Percentiles rank a stretch among this genome's conserved stretches.
Evolutionary conservation across 92 coral and sea anemone species (phyloP).

Genomic region (Phenganax subtilis): DNA sequence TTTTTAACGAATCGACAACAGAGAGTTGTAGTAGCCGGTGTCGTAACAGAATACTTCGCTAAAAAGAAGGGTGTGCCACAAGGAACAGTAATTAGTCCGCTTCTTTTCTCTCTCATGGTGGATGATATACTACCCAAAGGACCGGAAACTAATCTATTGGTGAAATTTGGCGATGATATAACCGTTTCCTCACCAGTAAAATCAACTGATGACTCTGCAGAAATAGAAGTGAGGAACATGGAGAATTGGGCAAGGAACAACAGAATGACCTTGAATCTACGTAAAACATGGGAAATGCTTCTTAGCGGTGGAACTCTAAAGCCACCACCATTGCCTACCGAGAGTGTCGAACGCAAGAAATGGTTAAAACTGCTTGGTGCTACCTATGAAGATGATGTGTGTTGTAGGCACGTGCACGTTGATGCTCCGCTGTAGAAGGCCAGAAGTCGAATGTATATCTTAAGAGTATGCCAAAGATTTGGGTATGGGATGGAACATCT

Average conservation of each 20-base stretch:
- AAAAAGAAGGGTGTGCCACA: too few species aligned
- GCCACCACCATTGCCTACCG: not conserved
- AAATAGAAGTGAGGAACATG: conserved; percentile 9
- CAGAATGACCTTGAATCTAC: conserved; percentile 10
- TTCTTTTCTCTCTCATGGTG: too few species aligned
- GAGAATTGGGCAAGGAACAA: conserved; percentile 23
- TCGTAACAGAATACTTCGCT: too few species aligned
- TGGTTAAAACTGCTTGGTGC: conserved; percentile 8
- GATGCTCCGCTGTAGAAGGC: conserved; percentile 23
- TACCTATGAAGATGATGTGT: conserved; percentile 16
- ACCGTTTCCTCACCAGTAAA: not conserved
- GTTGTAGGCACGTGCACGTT: conserved; percentile 29
- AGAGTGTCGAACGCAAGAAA: not conserved
- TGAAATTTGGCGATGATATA: not conserved
- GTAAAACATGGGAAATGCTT: not conserved
- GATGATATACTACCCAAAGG: too few species aligned
- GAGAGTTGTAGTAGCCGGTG: too few species aligned
- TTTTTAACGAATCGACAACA: too few species aligned
- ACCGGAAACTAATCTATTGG: too few species aligned
- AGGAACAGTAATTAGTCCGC: too few species aligned
- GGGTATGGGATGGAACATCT: conserved; percentile 1
- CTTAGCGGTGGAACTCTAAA: not conserved
- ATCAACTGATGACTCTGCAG: not conserved
- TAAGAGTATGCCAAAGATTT: not conserved
- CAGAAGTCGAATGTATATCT: conserved; percentile 24